Conservation (phyloP, 2,113 vertebrate genomes). For the Craseonycteris thonglongyai region DNA sequence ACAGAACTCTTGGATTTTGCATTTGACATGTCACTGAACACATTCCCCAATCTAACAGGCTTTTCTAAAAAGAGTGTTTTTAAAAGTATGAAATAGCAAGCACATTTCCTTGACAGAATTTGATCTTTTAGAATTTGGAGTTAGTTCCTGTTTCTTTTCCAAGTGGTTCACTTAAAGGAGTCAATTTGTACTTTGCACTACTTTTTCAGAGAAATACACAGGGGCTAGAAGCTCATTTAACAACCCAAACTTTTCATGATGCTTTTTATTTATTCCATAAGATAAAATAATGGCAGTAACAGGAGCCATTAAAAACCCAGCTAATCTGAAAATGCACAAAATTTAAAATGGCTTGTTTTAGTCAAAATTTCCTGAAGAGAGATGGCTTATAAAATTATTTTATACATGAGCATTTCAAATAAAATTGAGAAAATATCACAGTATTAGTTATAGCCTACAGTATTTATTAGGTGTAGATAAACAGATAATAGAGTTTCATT, state of each 20-base stretch:
- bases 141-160: not conserved
- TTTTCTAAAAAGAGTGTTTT: not conserved
- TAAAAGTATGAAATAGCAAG: not conserved
- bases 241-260: not conserved
- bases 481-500: not conserved
- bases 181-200: not conserved
- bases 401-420: not conserved
- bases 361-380: not conserved
- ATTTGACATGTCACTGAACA: not conserved
- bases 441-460: not conserved
- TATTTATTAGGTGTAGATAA: not conserved
- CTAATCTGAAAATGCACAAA: not conserved
- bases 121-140: not conserved
- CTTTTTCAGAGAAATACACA: not conserved
- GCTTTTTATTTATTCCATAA: not conserved
- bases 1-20: not conserved
- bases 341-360: not conserved
- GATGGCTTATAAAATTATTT: not conserved
- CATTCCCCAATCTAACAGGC: not conserved
- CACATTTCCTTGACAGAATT: conserved; percentile 8
- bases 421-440: not conserved
- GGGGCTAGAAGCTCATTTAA: not conserved
- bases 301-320: not conserved
- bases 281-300: not conserved
- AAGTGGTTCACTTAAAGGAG: not conserved